Percentiles rank a stretch among this genome's conserved stretches.
These are phyloP conservation scores for Sandelia bainsii DNA, from an alignment of 2,797 vertebrate species.

Conservation along the genomic window DNA sequence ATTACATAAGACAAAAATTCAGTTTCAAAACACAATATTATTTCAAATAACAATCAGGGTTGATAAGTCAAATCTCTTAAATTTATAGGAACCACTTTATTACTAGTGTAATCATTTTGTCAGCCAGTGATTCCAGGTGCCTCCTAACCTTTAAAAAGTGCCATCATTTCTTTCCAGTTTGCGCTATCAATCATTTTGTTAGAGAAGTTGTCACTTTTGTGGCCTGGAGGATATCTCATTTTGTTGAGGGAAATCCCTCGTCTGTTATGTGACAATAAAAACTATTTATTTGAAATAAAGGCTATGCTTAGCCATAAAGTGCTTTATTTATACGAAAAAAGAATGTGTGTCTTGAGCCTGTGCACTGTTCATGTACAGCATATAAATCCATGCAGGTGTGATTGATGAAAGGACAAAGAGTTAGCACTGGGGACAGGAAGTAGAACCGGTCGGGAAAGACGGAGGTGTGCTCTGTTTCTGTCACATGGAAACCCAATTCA, in stretches of 20 bases:
- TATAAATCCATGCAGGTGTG: conserved; percentile 68
- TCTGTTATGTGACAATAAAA: conserved; percentile 32
- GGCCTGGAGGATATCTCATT: conserved; percentile 59
- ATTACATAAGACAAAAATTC: conserved; percentile 10
- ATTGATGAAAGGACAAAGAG: conserved; percentile 97
- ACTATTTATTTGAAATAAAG: conserved; percentile 14
- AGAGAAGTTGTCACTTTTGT: conserved; percentile 53
- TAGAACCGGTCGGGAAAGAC: conserved; percentile 53
- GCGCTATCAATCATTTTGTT: conserved; percentile 63
- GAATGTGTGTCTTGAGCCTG: conserved; percentile 25
- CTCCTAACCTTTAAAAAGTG: conserved; percentile 57
- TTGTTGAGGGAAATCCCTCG: conserved; percentile 27
- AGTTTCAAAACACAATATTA: not conserved
- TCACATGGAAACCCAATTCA: conserved; percentile 69
- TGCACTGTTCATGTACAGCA: conserved; percentile 3
- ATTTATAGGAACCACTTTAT: conserved; percentile 36
- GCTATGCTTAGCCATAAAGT: not conserved
- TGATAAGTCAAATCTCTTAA: conserved; percentile 39
- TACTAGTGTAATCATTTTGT: conserved; percentile 60
- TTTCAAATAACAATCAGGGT: conserved; percentile 10
- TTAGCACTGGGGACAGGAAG: conserved; percentile 87
- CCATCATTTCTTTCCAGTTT: conserved; percentile 45
- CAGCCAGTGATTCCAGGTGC: conserved; percentile 38
- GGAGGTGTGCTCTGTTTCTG: conserved; percentile 62
- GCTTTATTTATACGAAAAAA: conserved; percentile 1